Percentiles rank a stretch among this genome's conserved stretches.
Evolutionary conservation across 2,888 invertebrate genomes (phyloP).

Genomic region (Glyphotaelius pellucidus): DNA sequence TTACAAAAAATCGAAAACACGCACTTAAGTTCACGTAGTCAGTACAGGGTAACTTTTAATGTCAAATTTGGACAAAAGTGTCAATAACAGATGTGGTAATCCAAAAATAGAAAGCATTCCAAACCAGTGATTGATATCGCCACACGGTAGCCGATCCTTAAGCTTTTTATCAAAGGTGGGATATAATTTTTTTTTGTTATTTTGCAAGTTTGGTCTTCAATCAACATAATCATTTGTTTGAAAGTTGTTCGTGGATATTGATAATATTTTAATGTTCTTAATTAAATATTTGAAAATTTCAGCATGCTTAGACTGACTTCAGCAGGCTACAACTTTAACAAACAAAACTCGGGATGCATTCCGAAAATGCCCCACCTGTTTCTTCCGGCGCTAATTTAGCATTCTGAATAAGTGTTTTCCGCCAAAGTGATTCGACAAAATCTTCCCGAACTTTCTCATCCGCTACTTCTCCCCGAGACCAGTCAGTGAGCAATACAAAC

Average conservation of each 20-base stretch:
- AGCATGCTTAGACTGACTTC: not conserved
- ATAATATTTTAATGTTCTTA: not conserved
- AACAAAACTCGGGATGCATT: not conserved
- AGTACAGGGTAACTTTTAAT: no score
- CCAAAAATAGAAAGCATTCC: no score
- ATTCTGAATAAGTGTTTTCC: conserved; percentile 41
- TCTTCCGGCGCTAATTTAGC: conserved; percentile 28
- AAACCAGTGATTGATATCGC: no score
- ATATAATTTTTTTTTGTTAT: no score
- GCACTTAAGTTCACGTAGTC: no score
- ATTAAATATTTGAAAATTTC: not conserved
- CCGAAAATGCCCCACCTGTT: not conserved
- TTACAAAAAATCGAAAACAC: no score
- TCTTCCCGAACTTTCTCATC: conserved; percentile 29
- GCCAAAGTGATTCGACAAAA: conserved; percentile 55
- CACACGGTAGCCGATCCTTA: no score
- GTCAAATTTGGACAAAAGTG: no score
- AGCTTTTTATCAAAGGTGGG: no score
- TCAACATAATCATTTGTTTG: no score
- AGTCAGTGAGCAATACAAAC: conserved; percentile 53
- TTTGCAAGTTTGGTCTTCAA: no score
- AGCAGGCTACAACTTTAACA: not conserved
- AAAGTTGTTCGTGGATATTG: not conserved
- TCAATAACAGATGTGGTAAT: no score
- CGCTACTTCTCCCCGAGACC: not conserved